Base-by-base conservation (phyloP, 2,113 vertebrate species). In the Climacteris rufus region DNA sequence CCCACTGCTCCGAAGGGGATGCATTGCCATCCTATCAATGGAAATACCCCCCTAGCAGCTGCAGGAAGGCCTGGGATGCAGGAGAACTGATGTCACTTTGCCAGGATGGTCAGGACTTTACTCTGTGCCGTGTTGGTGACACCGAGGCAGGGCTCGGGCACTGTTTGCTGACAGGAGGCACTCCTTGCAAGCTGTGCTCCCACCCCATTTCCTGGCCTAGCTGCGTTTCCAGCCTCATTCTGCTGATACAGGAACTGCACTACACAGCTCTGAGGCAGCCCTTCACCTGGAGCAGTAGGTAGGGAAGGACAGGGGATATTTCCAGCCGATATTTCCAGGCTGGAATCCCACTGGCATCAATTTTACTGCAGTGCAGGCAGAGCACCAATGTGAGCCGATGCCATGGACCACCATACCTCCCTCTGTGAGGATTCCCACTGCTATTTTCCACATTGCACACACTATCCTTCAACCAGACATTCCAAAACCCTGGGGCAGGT, bases 311-410 rank as follows among this genome's bases (percentile, higher is more conserved):
- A 54, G n/a, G 23, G 22, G 30, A 22, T n/a, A 35, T 47, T 89
- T 56, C 57, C 44, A 71, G 25, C 8, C 63, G 42, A 4, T 33
- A 56, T 69, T 69, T 77, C 56, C 71, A 39, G 57, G 44, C 33
- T 37, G 70, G 37, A 45, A 40, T 54, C 11, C 7, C 40, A 74
- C 20, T 63, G 20, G 11, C 23, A 54, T 11, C 60, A 27, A 1
- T 56, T 84, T 77, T 35, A 25, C 7, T 5, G 14, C 53, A 39
- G 7, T 5, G 14, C 53, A 39, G 52, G 45, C 52, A 83, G 31
- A 27, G n/a, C 4, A 22, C 23, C 0, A 0, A 54, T 2, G 1
- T 0, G 11, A 77, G 42, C 23, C 13, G 28, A 33, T 22, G 40
- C 56, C 22, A 5, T 1, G 18, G n/a, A 37, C 7, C 7, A 44